These are phyloP conservation scores for Corydoras maculifer DNA, from an alignment of 2,113 vertebrate genomes.

Conservation along the genomic window DNA sequence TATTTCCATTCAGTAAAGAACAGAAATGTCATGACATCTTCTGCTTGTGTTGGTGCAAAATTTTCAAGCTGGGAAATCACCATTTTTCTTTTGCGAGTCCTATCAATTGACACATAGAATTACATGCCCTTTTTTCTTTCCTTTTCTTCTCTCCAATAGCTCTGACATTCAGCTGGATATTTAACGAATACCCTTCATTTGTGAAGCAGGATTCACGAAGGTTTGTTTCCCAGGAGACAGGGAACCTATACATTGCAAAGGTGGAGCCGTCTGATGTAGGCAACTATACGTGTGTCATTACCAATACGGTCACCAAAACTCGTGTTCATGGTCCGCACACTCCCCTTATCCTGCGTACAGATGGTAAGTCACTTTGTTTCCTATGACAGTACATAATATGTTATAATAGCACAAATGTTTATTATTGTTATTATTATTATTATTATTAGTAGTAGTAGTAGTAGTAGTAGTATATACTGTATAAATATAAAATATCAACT, in stretches of 20 bases:
- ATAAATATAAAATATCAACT: too few relatives aligned
- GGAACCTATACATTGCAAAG: slow-evolving; percentile 93
- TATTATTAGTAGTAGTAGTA: too few relatives aligned
- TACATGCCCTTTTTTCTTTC: background rate
- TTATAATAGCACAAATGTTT: too few relatives aligned
- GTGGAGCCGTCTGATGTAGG: slow-evolving; percentile 89
- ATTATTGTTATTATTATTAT: too few relatives aligned
- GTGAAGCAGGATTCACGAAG: slow-evolving; percentile 89
- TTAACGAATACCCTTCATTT: slow-evolving; percentile 88
- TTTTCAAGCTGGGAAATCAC: slow-evolving; percentile 35
- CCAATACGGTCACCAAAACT: slow-evolving; percentile 83
- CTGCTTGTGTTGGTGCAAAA: slow-evolving; percentile 41
- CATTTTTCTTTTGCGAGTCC: slow-evolving; percentile 32
- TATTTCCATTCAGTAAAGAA: slow-evolving; percentile 35
- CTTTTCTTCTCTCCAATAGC: slow-evolving; percentile 63
- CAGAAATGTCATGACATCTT: slow-evolving; percentile 42
- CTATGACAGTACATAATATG: too few relatives aligned
- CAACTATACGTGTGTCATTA: slow-evolving; percentile 95
- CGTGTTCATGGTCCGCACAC: slow-evolving; percentile 84
- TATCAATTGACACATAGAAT: background rate
- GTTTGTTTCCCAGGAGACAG: slow-evolving; percentile 92
- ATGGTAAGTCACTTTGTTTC: slow-evolving; percentile 68
- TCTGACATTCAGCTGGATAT: slow-evolving; percentile 93
- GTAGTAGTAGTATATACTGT: too few relatives aligned
- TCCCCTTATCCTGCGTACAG: slow-evolving; percentile 83